Base-by-base conservation (phyloP, 2,797 vertebrate genomes). In the Darevskia mixta region DNA sequence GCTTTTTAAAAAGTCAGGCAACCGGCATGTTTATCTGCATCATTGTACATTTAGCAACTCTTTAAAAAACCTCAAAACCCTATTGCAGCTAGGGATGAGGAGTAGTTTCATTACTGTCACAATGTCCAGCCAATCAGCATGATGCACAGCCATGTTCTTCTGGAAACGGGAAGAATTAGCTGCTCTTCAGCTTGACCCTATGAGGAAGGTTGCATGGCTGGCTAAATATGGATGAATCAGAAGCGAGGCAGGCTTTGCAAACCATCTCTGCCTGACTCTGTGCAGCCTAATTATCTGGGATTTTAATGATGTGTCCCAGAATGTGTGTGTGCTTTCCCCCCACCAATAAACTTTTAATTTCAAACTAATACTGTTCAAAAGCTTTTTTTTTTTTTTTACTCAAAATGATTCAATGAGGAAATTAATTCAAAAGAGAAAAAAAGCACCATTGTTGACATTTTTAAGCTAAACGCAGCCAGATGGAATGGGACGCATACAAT, bases 361-460 rank as follows among this genome's bases (percentile, higher is more conserved):
- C 64, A 32, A 81, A 38, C 38, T 58, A 81, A 38, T 13, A 64
- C 23, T 10, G 27, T 25, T 3, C 2, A 38, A 13, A 61, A 18
- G 11, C 61, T 55, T 55, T 55, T 55, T 41, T 5, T 80, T n/a
- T n/a, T 45, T 66, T 27, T 77, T 77, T 27, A 25, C 41, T 13
- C 75, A 43, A 11, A n/a, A 29, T 1, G 3, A 71, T 92, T 84
- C 87, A 45, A 79, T 83, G 15, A 58, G 66, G n/a, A 89, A 10
- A 45, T 81, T 79, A 87, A 71, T 90, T 91, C 92, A 0, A 86
- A 82, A 90, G 85, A 83, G 17, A 20, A 49, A 15, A 55, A 55
- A 55, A 55, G 49, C 49, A 55, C 49, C 87, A 0, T 17, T 81
- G 35, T 64, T 81, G 79, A 81, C 32, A 20, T 27, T 43, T 0